A percentile compares a stretch with the other conserved stretches of the same genome.
phyloP scores from a whole-genome alignment of 2,888 invertebrate genomes.

The Limenitis camilla region DNA sequence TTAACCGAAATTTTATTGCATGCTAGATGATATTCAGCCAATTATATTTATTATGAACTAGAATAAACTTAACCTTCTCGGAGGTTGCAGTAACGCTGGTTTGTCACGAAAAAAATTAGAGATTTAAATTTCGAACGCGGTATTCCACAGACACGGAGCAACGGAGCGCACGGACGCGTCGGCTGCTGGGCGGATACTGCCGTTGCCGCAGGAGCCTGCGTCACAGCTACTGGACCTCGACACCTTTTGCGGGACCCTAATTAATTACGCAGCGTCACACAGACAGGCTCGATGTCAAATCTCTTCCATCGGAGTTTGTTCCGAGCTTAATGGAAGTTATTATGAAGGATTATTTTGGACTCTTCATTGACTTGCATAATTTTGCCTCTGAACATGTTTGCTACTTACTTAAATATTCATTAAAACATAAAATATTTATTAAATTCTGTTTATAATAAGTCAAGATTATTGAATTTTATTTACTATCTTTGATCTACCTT shows the following conservation, averaged over 20 bases:
- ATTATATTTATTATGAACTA: not conserved
- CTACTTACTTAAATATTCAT: no score
- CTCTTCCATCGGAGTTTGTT: constrained; percentile 10
- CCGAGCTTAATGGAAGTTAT: not conserved
- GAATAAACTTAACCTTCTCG: not conserved
- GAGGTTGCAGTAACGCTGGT: not conserved
- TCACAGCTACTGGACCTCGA: constrained; percentile 61
- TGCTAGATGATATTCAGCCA: constrained; percentile 2
- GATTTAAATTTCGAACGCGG: constrained; percentile 21
- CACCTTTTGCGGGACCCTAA: constrained; percentile 68
- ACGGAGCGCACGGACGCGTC: constrained; percentile 42
- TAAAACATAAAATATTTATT: no score
- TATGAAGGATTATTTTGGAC: not conserved
- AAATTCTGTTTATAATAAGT: no score
- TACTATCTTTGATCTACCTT: no score
- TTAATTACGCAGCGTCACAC: constrained; percentile 62
- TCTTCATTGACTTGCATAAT: not conserved
- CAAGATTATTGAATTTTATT: no score
- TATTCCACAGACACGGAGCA: constrained; percentile 26
- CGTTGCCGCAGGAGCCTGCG: constrained; percentile 69
- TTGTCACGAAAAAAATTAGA: constrained; percentile 12
- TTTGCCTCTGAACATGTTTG: no score
- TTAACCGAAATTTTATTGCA: constrained; percentile 7
- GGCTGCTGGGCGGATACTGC: constrained; percentile 55
- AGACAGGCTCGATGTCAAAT: constrained; percentile 42